Base-by-base conservation (phyloP, 2,888 invertebrate species). In the Steromphala cineraria region DNA sequence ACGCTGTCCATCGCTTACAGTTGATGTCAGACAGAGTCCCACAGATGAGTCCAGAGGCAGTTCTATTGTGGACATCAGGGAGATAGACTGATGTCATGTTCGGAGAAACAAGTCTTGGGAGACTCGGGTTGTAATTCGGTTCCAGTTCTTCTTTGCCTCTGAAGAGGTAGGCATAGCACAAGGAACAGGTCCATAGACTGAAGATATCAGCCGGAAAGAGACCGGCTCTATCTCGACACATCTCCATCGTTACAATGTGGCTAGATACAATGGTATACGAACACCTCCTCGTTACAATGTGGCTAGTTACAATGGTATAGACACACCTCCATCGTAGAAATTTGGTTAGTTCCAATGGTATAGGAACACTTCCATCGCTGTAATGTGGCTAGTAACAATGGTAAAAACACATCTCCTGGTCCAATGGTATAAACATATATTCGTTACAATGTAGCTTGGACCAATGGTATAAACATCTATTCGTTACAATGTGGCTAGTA, bases 101-200 rank as follows among this genome's bases (percentile, higher is more conserved):
- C 8, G 3, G 21, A n/a, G 28, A 21, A 7, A 36, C 24, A 17
- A 46, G 19, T n/a, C 31, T 4, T 5, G 67, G 36, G 1, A 56
- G 5, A 36, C 19, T 53, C 28, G 4, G 53, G 17, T 75, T 24
- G 40, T 62, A 53, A 15, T 80, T 80, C 13, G 53, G 40, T 24
- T 21, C 15, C n/a, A 82, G 53, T 13, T 79, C 75, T 21, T 24
- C 53, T 15, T 53, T 53, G 13, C 80, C 56, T 7, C 67, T 81
- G 79, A 86, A 88, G 46, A 88, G 83, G 77, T 87, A 87, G 21
- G 55, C 67, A 79, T 84, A 88, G 74, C 88, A 88, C 83, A 84
- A 81, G 24, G 85, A 82, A 55, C 88, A 87, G 13, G 87, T 83
- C 75, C 82, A 80, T 15, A 85, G 56, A 15, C 76, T 81, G 82